Conservation (phyloP, 2,797 vertebrate species). For the Scyliorhinus canicula region DNA sequence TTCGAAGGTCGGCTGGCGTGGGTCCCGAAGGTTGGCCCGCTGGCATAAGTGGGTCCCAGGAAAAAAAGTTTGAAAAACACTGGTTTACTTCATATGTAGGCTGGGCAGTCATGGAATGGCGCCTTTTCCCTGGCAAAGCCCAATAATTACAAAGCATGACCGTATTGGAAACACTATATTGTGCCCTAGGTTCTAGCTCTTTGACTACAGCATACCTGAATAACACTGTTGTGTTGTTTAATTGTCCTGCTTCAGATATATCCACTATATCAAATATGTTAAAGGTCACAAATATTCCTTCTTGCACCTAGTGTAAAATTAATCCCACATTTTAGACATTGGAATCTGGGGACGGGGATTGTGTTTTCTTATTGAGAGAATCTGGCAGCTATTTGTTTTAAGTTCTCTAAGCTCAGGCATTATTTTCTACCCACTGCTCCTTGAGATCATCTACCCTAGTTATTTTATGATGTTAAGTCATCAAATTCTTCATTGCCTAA, state of each 20-base stretch:
- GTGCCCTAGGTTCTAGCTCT: neutral
- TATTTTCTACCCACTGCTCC: neutral
- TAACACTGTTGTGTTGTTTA: neutral
- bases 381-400: neutral
- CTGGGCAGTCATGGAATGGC: neutral
- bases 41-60: no score
- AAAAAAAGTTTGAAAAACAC: no score
- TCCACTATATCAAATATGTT: neutral
- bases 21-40: no score
- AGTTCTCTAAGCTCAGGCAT: neutral
- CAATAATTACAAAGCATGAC: neutral
- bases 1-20: no score
- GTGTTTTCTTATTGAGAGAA: no score
- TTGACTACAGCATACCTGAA: neutral
- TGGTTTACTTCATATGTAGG: neutral
- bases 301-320: neutral
- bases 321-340: neutral
- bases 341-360: no score
- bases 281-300: neutral
- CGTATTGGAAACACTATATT: neutral
- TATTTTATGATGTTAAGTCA: neutral
- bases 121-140: neutral
- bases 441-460: neutral
- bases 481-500: neutral
- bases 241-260: neutral